Evolutionary conservation across 2,888 invertebrate species (phyloP).

Genomic region (Bellardia bayeri): DNA sequence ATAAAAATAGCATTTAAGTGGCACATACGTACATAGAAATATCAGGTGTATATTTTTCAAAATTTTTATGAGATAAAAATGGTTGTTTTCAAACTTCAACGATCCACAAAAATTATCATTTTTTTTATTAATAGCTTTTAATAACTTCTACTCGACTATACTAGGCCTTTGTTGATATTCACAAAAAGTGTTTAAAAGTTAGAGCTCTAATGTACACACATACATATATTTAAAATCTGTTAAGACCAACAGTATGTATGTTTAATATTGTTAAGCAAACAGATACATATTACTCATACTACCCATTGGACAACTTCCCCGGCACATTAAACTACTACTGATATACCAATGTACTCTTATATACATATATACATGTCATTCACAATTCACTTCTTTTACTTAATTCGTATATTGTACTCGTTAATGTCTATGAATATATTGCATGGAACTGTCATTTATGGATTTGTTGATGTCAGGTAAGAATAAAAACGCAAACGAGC

Average conservation of each 20-base stretch:
- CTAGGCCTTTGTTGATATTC: too few species aligned
- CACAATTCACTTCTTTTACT: slow-evolving; percentile 8
- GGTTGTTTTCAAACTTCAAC: too few species aligned
- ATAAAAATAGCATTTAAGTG: too few species aligned
- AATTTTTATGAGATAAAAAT: too few species aligned
- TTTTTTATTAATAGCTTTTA: too few species aligned
- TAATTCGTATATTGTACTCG: neutral
- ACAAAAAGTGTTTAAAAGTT: too few species aligned
- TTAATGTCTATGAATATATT: slow-evolving; percentile 40
- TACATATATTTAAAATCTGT: neutral
- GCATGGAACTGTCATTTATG: slow-evolving; percentile 47
- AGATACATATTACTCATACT: slow-evolving; percentile 32
- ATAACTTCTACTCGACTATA: too few species aligned
- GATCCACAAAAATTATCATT: too few species aligned
- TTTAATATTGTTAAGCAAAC: neutral
- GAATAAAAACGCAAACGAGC: neutral
- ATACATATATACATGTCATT: neutral
- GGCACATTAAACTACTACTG: neutral
- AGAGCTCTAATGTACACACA: too few species aligned
- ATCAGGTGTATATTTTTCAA: too few species aligned
- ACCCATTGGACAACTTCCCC: neutral
- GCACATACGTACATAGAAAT: too few species aligned
- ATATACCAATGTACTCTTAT: too few species aligned
- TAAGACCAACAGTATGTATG: neutral
- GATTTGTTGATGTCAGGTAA: slow-evolving; percentile 61